phyloP scores from a whole-genome alignment of 2,113 vertebrate species.

The Cynocephalus volans region DNA sequence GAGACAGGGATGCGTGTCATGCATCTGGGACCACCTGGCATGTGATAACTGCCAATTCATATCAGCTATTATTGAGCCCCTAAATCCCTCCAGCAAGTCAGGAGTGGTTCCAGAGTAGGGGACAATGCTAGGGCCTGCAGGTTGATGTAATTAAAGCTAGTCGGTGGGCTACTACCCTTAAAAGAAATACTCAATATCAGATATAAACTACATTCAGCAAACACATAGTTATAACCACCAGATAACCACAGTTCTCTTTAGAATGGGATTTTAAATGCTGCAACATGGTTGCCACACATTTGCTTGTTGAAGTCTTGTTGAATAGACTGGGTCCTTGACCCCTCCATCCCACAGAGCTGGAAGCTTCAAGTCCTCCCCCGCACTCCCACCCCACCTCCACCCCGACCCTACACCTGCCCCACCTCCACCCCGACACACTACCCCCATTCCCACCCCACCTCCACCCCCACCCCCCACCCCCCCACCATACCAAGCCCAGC shows the following conservation, averaged over 20 bases:
- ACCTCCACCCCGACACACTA: background rate
- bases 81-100: background rate
- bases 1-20: background rate
- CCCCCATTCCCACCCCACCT: no score
- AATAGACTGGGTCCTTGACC: no score
- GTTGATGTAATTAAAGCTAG: background rate
- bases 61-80: background rate
- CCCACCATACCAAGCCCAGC: background rate
- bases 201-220: background rate
- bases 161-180: background rate
- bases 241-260: background rate
- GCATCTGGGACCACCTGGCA: background rate
- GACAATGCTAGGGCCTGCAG: background rate
- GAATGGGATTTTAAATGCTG: background rate
- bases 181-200: background rate
- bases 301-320: background rate
- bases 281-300: background rate
- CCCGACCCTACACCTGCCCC: no score
- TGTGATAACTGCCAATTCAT: background rate
- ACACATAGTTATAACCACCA: no score
- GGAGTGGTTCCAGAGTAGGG: background rate
- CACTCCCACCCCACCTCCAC: no score
- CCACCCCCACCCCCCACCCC: no score
- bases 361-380: no score
- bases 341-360: background rate